Base-by-base conservation (phyloP, 2,797 vertebrate species). In the Gadopsis marmoratus region DNA sequence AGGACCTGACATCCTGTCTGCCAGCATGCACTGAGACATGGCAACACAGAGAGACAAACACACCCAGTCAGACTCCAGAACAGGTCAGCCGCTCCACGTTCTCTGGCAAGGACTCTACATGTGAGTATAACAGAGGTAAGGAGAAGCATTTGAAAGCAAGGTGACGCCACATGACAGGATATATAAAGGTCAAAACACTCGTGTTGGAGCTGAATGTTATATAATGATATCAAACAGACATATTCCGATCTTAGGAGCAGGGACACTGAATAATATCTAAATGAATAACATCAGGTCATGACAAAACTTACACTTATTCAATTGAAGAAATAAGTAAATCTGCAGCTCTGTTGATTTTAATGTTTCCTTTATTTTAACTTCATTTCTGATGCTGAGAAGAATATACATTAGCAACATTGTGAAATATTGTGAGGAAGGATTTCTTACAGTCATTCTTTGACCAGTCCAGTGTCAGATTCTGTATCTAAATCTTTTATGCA, bases 1-100 rank as follows among this genome's bases (percentile, higher is more conserved):
- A 90, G 85, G 93, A 94, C 94, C 87, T 86, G 85, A 95, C 94
- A 94, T 96, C 95, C 95, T 96, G 95, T 94, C 90, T 90, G 87
- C 33, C 80, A 79, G 53, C 76, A 84, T 17, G 73, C 81, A 74
- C 79, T 76, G 37, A 86, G 7, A 77, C 47, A 71, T 51, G 54
- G 60, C 47, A 50, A 55, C 51, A 76, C 54, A 39, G 58, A 78
- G 19, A 88, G 17, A 80, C 59, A 51, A 48, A 74, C 41, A 81
- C 62, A 63, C n/a, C 47, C 54, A 84, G 63, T 31, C 62, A 68
- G 35, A 53, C 16, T 71, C 73, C 58, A 64, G 61, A 69, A 55
- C 48, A 51, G 83, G 16, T 39, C 81, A 5, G 63, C 50, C 65
- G 76, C 65, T 82, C 86, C 69, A 19, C 51, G 0, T 43, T 60